Conservation (phyloP, 1,140 invertebrate genomes). For the Drosophila sulfurigaster region DNA sequence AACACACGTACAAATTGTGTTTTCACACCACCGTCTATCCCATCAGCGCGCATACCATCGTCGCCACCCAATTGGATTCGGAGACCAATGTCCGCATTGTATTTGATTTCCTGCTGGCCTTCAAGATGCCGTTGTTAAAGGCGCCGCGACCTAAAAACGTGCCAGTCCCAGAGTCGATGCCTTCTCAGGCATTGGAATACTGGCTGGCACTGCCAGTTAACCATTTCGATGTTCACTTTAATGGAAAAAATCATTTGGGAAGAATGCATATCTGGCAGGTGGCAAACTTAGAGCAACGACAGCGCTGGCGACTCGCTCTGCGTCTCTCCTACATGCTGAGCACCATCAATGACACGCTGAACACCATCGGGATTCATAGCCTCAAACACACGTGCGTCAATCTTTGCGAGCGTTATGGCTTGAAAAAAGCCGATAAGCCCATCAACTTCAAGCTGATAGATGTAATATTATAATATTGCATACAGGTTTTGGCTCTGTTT, state of each 20-base stretch:
- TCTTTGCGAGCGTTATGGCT: constrained; percentile 15
- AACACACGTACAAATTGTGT: constrained; percentile 19
- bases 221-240: constrained; percentile 17
- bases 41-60: constrained; percentile 24
- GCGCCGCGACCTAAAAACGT: background rate
- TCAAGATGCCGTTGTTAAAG: constrained; percentile 9
- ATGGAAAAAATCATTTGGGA: constrained; percentile 10
- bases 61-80: constrained; percentile 16
- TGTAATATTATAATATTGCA: background rate
- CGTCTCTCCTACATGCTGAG: constrained; percentile 21
- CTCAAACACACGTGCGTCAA: constrained; percentile 32
- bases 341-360: constrained; percentile 7
- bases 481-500: no score
- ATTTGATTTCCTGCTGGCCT: constrained; percentile 16
- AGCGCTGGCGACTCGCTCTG: constrained; percentile 4
- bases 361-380: constrained; percentile 20
- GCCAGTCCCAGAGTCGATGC: constrained; percentile 6
- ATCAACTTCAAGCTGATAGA: constrained; percentile 6
- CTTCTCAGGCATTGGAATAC: background rate
- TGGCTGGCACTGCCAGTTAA: constrained; percentile 19
- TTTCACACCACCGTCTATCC: constrained; percentile 19
- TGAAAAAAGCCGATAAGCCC: constrained; percentile 1
- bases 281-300: background rate
- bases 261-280: constrained; percentile 23
- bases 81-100: constrained; percentile 4